Evolutionary conservation across 2,888 invertebrate species (phyloP), one percentile per base, ranked within the genome.

Genomic region (Tiliacea aurago): DNA sequence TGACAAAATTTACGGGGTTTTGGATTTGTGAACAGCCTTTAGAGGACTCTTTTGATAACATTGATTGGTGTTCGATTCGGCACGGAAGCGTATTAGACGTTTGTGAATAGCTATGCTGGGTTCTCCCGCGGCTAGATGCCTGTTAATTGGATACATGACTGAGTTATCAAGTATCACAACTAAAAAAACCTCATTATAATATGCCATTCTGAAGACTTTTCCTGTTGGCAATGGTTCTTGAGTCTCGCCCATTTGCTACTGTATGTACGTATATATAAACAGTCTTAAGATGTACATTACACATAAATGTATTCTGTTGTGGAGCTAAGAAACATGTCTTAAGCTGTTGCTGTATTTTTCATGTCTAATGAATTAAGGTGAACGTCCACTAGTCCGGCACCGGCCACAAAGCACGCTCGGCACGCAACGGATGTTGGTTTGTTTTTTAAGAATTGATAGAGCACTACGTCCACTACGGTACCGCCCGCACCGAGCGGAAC

Each of bases 161-260:
- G n/a, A 15, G 11, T 51, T 43, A 15, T 55, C 23, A 49, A 49
- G 23, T 56, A 11, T 33, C 0, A 43, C 28, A n/a, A n/a, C 51
- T 28, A 45, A 67, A 62, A 76, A 23, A 28, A 20, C 33, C 4
- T 41, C 2, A 45, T 41, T 33, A 41, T 28, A 76, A 49, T 33
- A 55, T 69, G 53, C 28, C 18, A 33, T 41, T 20, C 18, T 15
- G n/a, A 62, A 51, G 13, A 78, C 2, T 70, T 78, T 63, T 78
- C 78, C 78, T 76, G 45, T 76, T 78, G 37, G 62, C 62, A 70
- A 62, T 55, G 70, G 11, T 51, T 47, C 45, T 56, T 4, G 20
- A 49, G 55, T 23, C 20, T 49, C 11, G 9, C 4, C 3, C 20
- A 63, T 62, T 53, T 53, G 28, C 13, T 58, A 33, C 20, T 51